These are phyloP conservation scores for Pseudomyrmex gracilis DNA, from an alignment of 1,140 invertebrate genomes.

Conservation along the genomic window DNA sequence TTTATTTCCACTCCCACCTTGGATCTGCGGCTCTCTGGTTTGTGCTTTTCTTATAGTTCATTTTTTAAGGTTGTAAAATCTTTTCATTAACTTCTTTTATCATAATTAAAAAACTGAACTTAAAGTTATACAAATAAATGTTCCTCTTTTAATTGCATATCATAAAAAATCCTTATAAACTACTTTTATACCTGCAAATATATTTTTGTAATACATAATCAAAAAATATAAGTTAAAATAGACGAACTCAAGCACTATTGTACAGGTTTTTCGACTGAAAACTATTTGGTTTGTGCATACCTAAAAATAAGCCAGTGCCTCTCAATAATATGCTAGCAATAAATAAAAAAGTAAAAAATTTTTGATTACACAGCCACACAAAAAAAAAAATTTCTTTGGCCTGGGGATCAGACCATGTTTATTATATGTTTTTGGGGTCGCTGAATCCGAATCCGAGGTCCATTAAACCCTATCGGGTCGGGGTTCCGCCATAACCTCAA, in stretches of 20 bases:
- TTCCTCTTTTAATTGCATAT: constrained; percentile 41
- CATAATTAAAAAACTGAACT: background rate
- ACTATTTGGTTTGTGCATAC: constrained; percentile 44
- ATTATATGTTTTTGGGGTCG: too few species aligned
- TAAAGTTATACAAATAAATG: constrained; percentile 3
- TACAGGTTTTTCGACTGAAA: constrained; percentile 15
- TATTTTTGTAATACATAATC: constrained; percentile 47
- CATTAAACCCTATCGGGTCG: too few species aligned
- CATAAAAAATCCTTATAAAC: constrained; percentile 18
- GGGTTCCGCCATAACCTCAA: too few species aligned
- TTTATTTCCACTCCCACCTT: too few species aligned
- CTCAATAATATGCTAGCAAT: constrained; percentile 62
- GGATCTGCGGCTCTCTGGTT: too few species aligned
- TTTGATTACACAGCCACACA: too few species aligned
- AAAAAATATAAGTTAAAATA: constrained; percentile 38
- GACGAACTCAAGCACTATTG: constrained; percentile 71
- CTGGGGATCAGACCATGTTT: too few species aligned
- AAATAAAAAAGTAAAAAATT: constrained; percentile 55
- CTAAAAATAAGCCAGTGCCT: constrained; percentile 63
- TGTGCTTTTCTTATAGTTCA: too few species aligned
- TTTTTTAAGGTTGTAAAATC: background rate
- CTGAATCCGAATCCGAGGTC: too few species aligned
- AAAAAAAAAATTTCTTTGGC: too few species aligned
- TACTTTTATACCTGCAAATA: constrained; percentile 63
- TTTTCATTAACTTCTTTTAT: constrained; percentile 1